These are phyloP conservation scores for Montifringilla adamsi DNA, from an alignment of 2,113 vertebrate species.

Conservation along the genomic window DNA sequence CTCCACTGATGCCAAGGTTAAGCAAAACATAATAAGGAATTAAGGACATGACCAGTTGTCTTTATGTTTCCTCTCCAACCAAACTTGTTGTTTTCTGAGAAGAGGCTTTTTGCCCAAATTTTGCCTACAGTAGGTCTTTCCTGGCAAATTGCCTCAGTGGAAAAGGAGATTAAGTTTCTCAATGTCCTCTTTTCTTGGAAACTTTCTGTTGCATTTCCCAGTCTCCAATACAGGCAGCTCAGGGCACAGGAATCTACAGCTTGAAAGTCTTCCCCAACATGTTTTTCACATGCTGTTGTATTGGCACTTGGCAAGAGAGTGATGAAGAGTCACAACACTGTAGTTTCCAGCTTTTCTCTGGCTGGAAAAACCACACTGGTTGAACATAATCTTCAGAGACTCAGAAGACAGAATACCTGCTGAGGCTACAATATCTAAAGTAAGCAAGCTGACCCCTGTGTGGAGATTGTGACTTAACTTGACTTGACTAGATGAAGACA, in stretches of 20 bases:
- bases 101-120: background rate
- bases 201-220: background rate
- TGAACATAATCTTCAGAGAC: background rate
- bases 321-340: background rate
- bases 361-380: background rate
- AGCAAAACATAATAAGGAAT: background rate
- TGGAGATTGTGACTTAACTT: background rate
- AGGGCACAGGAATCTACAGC: background rate
- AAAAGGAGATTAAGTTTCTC: background rate
- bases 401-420: background rate
- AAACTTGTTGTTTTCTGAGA: background rate
- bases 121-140: constrained; percentile 19
- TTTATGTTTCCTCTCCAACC: background rate
- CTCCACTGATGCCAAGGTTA: background rate
- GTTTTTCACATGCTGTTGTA: background rate
- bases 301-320: background rate
- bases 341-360: background rate
- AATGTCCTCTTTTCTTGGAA: background rate
- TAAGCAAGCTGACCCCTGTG: background rate
- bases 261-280: background rate
- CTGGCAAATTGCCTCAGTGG: background rate
- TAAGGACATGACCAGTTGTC: background rate
- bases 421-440: background rate
- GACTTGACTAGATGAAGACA: background rate
- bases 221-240: background rate